phyloP scores from a whole-genome alignment of 2,888 invertebrate species.

The Dinocampus coccinellae region DNA sequence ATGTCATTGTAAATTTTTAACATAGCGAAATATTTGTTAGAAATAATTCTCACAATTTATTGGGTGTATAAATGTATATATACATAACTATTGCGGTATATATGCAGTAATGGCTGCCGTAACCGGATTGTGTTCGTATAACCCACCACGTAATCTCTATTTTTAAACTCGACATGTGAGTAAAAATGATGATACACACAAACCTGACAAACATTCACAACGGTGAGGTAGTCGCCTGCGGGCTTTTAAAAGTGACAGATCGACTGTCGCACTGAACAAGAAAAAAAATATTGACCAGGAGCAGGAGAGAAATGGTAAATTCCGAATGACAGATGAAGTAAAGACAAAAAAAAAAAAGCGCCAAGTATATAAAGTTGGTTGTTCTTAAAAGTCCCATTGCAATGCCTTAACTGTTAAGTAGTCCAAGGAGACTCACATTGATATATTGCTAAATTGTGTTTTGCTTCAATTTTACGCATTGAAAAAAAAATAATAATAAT shows the following conservation, averaged over 20 bases:
- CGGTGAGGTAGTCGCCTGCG: constrained; percentile 1
- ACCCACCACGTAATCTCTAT: constrained; percentile 45
- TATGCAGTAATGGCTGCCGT: constrained; percentile 25
- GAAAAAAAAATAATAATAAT: too few species aligned
- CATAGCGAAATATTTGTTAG: not conserved
- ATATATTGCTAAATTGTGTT: constrained; percentile 11
- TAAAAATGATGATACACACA: constrained; percentile 41
- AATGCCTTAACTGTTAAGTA: constrained; percentile 48
- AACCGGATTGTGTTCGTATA: constrained; percentile 23
- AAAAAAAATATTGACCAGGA: constrained; percentile 2
- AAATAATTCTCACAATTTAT: constrained; percentile 9
- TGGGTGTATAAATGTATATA: not conserved
- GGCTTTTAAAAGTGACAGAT: constrained; percentile 26
- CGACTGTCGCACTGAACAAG: not conserved
- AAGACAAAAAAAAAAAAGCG: constrained; percentile 20
- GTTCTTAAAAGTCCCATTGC: constrained; percentile 29
- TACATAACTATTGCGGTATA: constrained; percentile 19
- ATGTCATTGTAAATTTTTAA: not conserved
- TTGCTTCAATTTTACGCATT: constrained; percentile 11
- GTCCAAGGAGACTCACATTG: constrained; percentile 44
- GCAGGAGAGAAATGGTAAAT: constrained; percentile 8
- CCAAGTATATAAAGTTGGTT: constrained; percentile 33
- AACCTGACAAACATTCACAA: constrained; percentile 26
- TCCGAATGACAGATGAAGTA: constrained; percentile 16
- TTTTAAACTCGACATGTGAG: constrained; percentile 42